Evolutionary conservation across 2,797 vertebrate genomes (phyloP).

Genomic region (Podarcis lilfordi): DNA sequence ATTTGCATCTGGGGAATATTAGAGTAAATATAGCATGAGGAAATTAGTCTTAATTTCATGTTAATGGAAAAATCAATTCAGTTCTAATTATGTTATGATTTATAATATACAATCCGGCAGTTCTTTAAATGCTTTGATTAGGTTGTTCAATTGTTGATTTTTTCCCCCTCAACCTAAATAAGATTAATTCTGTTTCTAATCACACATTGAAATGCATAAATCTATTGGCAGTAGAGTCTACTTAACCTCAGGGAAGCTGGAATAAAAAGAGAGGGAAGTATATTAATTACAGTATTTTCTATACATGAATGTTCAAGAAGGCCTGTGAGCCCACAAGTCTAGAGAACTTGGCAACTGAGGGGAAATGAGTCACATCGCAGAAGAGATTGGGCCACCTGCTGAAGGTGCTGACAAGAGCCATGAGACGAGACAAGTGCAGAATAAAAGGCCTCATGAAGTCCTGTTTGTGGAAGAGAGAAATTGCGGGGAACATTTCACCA

Average conservation of each 20-base stretch:
- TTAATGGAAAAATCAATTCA: constrained; percentile 76
- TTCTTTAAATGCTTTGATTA: constrained; percentile 75
- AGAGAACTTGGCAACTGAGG: not conserved
- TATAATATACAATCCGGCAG: constrained; percentile 74
- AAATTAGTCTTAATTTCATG: constrained; percentile 79
- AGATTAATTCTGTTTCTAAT: constrained; percentile 67
- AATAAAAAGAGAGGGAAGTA: constrained; percentile 31
- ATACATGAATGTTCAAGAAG: not conserved
- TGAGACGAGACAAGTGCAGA: too few species aligned
- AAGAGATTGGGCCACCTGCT: too few species aligned
- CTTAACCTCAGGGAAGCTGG: constrained; percentile 43
- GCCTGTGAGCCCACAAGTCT: not conserved
- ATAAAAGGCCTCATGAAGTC: too few species aligned
- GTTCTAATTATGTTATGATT: constrained; percentile 77
- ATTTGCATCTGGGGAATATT: constrained; percentile 78
- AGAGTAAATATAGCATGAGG: constrained; percentile 73
- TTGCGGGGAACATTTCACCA: too few species aligned
- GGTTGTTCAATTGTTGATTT: constrained; percentile 73
- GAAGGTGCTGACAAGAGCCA: not conserved
- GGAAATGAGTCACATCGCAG: not conserved
- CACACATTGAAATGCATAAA: constrained; percentile 62
- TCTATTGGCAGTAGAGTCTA: constrained; percentile 38
- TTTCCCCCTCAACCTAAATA: constrained; percentile 57
- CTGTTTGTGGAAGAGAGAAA: too few species aligned
- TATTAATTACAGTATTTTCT: constrained; percentile 26